Evolutionary conservation across 2,113 vertebrate species (phyloP), one percentile per base, ranked within the genome.

Genomic region (Campylomormyrus tamandua): DNA sequence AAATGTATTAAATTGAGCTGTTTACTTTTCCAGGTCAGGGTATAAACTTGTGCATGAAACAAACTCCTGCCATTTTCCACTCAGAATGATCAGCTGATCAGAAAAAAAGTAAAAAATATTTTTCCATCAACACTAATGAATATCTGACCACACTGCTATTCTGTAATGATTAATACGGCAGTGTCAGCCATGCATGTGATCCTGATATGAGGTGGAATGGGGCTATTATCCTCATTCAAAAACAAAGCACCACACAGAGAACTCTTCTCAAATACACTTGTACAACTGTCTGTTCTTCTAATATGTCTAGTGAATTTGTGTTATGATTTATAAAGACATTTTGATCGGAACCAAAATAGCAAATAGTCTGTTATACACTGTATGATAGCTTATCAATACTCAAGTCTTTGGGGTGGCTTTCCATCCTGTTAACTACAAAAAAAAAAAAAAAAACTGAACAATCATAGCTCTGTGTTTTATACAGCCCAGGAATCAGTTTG

Each of bases 11-110:
- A 11, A 70, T 5, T 70, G 27, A 70, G 66, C 8, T 58, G 56
- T 31, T 70, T 70, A 10, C 27, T 31, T 31, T 70, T 70, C 27
- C 66, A 70, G 24, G 9, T 27, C 27, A 70, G 66, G 66, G 24
- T 31, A 70, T 27, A 15, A 53, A 53, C 52, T 53, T 53, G 50
- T 15, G 17, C 8, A 70, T 70, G 13, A 31, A 70, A 11, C 27
- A 31, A n/a, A 70, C 27, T 31, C 8, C 8, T 10, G 27, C 27
- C 15, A 10, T 31, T 70, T 27, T 31, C 66, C 27, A 70, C 24
- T 70, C 66, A 70, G 15, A 77, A 13, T 17, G 31, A 77, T 35
- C 15, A 39, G 92, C 93, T 90, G 90, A 92, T 11, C 92, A 93
- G 80, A 83, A 13, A 85, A 85, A 27, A 85, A 46, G 9, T 42